phyloP scores from a whole-genome alignment of 2,888 invertebrate genomes.

The Dryobotodes eremita region DNA sequence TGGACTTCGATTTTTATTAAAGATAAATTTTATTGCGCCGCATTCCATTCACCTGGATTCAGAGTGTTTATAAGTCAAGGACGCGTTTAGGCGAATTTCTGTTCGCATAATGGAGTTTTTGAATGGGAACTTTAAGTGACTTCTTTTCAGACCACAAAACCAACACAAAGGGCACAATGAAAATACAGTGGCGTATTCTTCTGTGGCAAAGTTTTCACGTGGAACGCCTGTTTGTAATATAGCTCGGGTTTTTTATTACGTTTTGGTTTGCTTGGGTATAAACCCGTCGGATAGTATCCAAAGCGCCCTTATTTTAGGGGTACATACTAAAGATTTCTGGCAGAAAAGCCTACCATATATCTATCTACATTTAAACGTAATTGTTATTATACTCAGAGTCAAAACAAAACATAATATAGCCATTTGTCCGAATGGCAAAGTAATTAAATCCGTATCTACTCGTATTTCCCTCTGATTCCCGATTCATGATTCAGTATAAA shows the following conservation, averaged over 20 bases:
- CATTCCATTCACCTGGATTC: constrained; percentile 36
- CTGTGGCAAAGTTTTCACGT: constrained; percentile 17
- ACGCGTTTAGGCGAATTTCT: constrained; percentile 24
- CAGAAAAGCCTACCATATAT: neutral
- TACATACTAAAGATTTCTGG: constrained; percentile 33
- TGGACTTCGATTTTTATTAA: constrained; percentile 57
- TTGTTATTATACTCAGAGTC: neutral
- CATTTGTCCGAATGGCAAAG: constrained; percentile 33
- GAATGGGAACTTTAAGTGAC: constrained; percentile 20
- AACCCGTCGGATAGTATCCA: constrained; percentile 10
- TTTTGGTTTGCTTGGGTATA: constrained; percentile 46
- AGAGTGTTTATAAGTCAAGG: constrained; percentile 44
- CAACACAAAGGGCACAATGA: constrained; percentile 44
- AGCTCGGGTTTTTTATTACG: constrained; percentile 40
- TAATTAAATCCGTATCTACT: constrained; percentile 55
- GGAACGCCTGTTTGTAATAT: constrained; percentile 39
- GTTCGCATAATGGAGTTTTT: constrained; percentile 27
- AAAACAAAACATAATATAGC: constrained; percentile 1
- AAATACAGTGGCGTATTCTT: constrained; percentile 30
- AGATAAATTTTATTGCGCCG: constrained; percentile 42
- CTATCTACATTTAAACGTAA: neutral
- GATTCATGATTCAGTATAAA: constrained; percentile 52
- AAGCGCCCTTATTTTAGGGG: constrained; percentile 23
- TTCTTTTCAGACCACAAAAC: constrained; percentile 30
- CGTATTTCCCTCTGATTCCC: constrained; percentile 25